Base-by-base conservation (phyloP, 2,888 invertebrate species). In the Pediacus dermestoides region DNA sequence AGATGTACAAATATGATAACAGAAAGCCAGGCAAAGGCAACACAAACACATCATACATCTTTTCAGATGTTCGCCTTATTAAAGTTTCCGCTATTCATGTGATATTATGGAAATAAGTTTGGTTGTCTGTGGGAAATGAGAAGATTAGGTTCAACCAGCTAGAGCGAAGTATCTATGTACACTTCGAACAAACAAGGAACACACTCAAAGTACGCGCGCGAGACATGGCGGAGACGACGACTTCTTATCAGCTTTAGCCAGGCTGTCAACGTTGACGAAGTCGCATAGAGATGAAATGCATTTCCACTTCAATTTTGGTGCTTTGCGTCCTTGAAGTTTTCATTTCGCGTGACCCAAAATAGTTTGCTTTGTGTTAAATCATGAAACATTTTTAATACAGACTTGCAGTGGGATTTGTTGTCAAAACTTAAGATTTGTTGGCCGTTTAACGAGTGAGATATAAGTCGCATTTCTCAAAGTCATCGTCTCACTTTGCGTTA, bases 381-480 rank as follows among this genome's bases (percentile, higher is more conserved):
- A n/a, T n/a, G n/a, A n/a, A n/a, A n/a, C n/a, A n/a, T n/a, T n/a
- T n/a, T n/a, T n/a, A n/a, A n/a, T n/a, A n/a, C n/a, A n/a, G n/a
- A n/a, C n/a, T n/a, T n/a, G n/a, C n/a, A n/a, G n/a, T n/a, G n/a
- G n/a, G n/a, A n/a, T n/a, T n/a, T n/a, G n/a, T n/a, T 42, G 38
- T 38, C 34, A n/a, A n/a, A n/a, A n/a, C n/a, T n/a, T n/a, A 33
- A 39, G 36, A 44, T 33, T 40, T 39, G 40, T 40, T 39, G 40
- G 44, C 31, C 33, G 40, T 37, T 44, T 44, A 44, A 23, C 30
- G 26, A 18, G 8, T 6, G 32, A 18, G 28, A 13, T 28, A 28
- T 46, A 42, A 41, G 30, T 23, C 11, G 46, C 57, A 59, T 59
- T 58, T 57, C 56, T 59, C 57, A 57, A 53, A 53, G 45, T 50